phyloP scores from a whole-genome alignment of 2,888 invertebrate species.

The Agrotis clavis region DNA sequence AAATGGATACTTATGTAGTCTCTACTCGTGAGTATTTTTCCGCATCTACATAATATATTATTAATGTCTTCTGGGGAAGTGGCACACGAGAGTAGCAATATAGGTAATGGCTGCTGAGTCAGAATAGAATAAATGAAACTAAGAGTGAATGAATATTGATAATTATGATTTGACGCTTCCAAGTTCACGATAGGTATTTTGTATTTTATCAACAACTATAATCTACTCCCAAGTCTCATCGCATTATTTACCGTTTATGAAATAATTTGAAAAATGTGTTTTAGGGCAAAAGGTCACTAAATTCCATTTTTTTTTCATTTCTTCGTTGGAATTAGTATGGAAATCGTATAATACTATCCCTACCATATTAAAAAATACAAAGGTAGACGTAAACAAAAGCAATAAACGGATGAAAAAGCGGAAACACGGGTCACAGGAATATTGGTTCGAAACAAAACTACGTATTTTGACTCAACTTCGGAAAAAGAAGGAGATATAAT shows the following conservation, averaged over 20 bases:
- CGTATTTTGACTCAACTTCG: neutral
- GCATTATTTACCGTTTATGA: too few species aligned
- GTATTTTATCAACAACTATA: too few species aligned
- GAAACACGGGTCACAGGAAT: constrained; percentile 21
- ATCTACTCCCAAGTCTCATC: neutral
- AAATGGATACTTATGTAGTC: constrained; percentile 20
- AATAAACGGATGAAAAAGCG: constrained; percentile 22
- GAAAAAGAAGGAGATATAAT: neutral
- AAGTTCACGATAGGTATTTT: too few species aligned
- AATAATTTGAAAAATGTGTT: too few species aligned
- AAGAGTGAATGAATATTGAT: neutral
- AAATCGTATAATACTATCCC: too few species aligned
- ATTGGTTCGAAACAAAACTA: constrained; percentile 30
- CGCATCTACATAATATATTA: too few species aligned
- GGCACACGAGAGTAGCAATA: neutral
- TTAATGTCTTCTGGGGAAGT: neutral
- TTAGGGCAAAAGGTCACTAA: too few species aligned
- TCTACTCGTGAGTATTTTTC: neutral
- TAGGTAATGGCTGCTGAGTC: neutral
- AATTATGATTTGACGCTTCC: neutral
- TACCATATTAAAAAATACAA: neutral
- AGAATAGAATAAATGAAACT: neutral
- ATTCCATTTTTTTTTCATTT: too few species aligned
- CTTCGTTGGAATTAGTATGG: too few species aligned
- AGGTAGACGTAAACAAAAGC: constrained; percentile 16